These are phyloP conservation scores for Onychomys arenicola DNA, from an alignment of 2,797 vertebrate genomes.

Conservation along the genomic window DNA sequence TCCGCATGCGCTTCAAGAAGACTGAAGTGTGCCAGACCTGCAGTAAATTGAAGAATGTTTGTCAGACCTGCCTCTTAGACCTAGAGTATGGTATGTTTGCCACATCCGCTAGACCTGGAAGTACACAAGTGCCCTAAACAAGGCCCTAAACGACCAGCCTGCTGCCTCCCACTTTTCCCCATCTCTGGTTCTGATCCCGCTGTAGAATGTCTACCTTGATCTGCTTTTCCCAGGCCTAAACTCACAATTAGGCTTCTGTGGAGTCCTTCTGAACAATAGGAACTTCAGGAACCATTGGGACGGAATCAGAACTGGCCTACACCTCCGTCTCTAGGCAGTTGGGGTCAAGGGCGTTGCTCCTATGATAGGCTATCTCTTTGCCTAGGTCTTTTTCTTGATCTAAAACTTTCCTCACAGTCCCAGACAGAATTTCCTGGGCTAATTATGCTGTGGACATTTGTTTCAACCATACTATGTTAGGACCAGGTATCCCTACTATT, in stretches of 20 bases:
- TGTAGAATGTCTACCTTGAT: neutral
- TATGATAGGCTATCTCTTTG: neutral
- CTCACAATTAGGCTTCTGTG: neutral
- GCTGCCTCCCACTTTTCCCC: neutral
- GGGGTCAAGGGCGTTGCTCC: neutral
- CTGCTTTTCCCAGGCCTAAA: constrained; percentile 31
- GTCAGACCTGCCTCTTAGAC: constrained; percentile 98
- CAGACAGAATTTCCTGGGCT: neutral
- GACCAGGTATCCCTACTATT: neutral
- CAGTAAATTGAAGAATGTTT: constrained; percentile 99
- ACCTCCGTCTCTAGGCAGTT: neutral
- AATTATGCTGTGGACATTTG: constrained; percentile 25
- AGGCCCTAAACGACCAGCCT: neutral
- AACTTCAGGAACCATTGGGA: neutral
- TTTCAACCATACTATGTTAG: constrained; percentile 15
- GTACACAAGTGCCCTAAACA: neutral
- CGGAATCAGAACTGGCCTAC: neutral
- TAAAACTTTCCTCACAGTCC: neutral
- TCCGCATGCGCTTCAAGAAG: constrained; percentile 99
- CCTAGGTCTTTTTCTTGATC: constrained; percentile 18
- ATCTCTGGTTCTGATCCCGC: neutral
- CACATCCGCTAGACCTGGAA: neutral
- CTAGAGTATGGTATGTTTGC: constrained; percentile 95
- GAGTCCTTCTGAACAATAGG: neutral
- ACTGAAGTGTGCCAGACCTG: constrained; percentile 99